These are phyloP conservation scores for Alosa sapidissima DNA, from an alignment of 2,797 vertebrate species.

Conservation along the genomic window DNA sequence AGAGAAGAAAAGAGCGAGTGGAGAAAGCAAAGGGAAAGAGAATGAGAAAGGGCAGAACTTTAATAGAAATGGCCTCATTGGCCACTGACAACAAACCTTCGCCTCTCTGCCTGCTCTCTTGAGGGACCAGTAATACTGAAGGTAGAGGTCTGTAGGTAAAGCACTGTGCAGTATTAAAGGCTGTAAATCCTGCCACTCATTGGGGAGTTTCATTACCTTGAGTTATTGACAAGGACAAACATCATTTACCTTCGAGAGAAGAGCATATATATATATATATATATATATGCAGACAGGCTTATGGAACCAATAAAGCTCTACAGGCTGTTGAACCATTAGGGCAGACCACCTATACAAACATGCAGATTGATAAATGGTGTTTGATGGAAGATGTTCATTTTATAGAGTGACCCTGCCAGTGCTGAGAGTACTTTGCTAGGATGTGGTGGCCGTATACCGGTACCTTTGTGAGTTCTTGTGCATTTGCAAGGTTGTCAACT, in stretches of 20 bases:
- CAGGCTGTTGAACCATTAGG: constrained; percentile 30
- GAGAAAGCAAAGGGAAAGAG: background rate
- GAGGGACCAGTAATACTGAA: constrained; percentile 4
- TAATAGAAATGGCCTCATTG: constrained; percentile 25
- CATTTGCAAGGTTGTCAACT: constrained; percentile 96
- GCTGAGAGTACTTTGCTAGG: background rate
- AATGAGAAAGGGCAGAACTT: background rate
- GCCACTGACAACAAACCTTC: constrained; percentile 42
- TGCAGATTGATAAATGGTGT: constrained; percentile 14
- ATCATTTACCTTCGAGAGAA: constrained; percentile 46
- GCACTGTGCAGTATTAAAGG: constrained; percentile 33
- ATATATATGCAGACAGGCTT: constrained; percentile 35
- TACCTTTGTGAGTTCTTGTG: constrained; percentile 97
- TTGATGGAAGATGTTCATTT: constrained; percentile 12
- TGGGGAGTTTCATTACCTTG: constrained; percentile 44
- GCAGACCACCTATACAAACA: constrained; percentile 37
- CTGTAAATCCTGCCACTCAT: constrained; percentile 35
- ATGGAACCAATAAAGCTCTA: constrained; percentile 41
- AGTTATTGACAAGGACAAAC: constrained; percentile 47
- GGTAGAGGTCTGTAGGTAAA: constrained; percentile 6
- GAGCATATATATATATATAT: constrained; percentile 18
- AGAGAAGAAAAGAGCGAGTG: background rate
- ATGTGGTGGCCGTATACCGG: background rate
- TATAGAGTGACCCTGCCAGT: background rate
- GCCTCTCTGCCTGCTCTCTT: constrained; percentile 20